Conservation (phyloP, 2,888 invertebrate genomes). For the Scelioninae gen. 2 region DNA sequence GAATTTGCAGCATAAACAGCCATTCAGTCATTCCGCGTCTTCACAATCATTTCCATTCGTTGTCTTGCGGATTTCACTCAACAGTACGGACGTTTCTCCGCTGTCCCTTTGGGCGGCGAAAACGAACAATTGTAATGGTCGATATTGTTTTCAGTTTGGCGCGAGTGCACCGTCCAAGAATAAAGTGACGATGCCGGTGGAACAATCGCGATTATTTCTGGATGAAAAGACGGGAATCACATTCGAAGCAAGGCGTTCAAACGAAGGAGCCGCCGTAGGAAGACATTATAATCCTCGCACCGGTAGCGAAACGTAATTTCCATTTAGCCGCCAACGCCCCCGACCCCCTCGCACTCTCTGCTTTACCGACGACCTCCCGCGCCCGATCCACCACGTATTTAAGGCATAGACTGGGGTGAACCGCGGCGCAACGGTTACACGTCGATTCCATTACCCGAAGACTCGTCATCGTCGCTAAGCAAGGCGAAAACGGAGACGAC, state of each 20-base stretch:
- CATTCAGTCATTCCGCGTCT: slow-evolving; percentile 30
- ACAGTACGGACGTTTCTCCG: slow-evolving; percentile 48
- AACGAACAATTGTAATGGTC: slow-evolving; percentile 39
- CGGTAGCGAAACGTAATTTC: slow-evolving; percentile 53
- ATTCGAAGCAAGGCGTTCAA: slow-evolving; percentile 45
- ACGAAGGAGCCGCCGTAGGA: slow-evolving; percentile 29
- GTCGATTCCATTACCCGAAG: slow-evolving; percentile 59
- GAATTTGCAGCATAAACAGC: no score
- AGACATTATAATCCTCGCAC: slow-evolving; percentile 52
- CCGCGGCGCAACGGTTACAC: slow-evolving; percentile 55
- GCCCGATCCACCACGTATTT: slow-evolving; percentile 27
- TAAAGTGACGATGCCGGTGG: slow-evolving; percentile 11
- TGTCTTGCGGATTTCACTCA: slow-evolving; percentile 32
- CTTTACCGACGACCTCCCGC: no score
- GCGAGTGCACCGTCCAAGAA: slow-evolving; percentile 5
- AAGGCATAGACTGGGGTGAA: slow-evolving; percentile 52
- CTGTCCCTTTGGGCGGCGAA: slow-evolving; percentile 7
- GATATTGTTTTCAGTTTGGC: slow-evolving; percentile 40
- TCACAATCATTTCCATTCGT: slow-evolving; percentile 49
- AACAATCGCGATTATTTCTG: slow-evolving; percentile 41
- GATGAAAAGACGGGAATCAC: slow-evolving; percentile 32
- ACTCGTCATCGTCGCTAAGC: slow-evolving; percentile 57
- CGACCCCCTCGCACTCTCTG: no score
- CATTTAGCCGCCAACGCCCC: slow-evolving; percentile 47
- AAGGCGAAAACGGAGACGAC: slow-evolving; percentile 49